Conservation (phyloP, 2,888 invertebrate genomes). For the Gortyna flavago region DNA sequence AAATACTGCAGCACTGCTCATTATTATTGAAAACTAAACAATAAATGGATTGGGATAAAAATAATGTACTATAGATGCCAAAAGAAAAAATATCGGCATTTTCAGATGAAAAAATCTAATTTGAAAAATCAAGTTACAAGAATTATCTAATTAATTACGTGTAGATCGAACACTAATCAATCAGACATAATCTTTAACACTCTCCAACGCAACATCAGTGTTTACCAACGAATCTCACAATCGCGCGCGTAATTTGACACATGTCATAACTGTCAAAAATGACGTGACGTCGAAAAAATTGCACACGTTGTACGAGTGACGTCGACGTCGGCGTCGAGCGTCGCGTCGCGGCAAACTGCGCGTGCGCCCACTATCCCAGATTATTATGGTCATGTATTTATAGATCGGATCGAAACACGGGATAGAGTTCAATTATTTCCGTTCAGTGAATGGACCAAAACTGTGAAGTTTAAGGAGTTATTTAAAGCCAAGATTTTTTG, state of each 20-base stretch:
- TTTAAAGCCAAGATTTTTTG: slow-evolving; percentile 11
- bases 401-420: slow-evolving; percentile 75
- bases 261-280: slow-evolving; percentile 54
- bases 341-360: slow-evolving; percentile 81
- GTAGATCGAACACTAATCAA: background rate
- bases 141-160: background rate
- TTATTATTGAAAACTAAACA: background rate
- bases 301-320: slow-evolving; percentile 34
- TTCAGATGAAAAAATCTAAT: too few relatives aligned
- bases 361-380: slow-evolving; percentile 67
- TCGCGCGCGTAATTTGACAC: slow-evolving; percentile 52
- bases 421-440: slow-evolving; percentile 65
- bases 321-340: slow-evolving; percentile 69
- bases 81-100: too few relatives aligned
- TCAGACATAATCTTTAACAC: background rate
- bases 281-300: slow-evolving; percentile 44
- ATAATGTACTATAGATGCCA: accelerated
- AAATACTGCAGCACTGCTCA: background rate
- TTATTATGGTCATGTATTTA: slow-evolving; percentile 82
- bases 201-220: background rate
- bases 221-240: slow-evolving; percentile 32
- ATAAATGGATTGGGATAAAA: background rate
- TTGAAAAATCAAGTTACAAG: background rate
- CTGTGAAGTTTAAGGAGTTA: slow-evolving; percentile 22
- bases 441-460: slow-evolving; percentile 57